Evolutionary conservation across 2,797 vertebrate genomes (phyloP).

Genomic region (Graptemys geographica): DNA sequence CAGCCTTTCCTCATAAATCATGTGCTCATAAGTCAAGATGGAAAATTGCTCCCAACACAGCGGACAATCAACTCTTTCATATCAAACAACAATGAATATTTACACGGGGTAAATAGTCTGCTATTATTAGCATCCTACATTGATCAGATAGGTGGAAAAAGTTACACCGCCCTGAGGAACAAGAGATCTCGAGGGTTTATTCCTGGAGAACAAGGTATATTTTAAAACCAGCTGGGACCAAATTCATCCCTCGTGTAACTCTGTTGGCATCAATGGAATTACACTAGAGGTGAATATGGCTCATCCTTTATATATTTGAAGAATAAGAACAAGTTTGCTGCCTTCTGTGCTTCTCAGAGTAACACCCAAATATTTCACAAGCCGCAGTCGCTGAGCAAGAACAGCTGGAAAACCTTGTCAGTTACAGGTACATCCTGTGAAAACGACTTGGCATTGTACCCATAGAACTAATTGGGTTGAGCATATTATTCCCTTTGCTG

Average conservation of each 20-base stretch:
- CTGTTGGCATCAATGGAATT: background rate
- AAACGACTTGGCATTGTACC: rapidly evolving
- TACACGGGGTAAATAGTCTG: background rate
- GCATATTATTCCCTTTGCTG: background rate
- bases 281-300: background rate
- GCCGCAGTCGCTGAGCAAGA: background rate
- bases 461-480: background rate
- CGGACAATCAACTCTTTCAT: background rate
- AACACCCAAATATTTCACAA: background rate
- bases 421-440: rapidly evolving
- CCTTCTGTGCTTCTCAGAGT: background rate
- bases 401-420: background rate
- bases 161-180: slow-evolving; percentile 1
- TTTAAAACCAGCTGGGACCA: background rate
- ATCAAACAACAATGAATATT: background rate
- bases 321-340: background rate
- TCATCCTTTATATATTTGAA: background rate
- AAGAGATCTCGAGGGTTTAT: background rate
- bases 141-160: background rate
- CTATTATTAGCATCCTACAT: background rate
- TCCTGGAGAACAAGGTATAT: slow-evolving; percentile 9
- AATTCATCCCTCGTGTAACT: background rate
- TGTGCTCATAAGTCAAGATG: too few relatives aligned
- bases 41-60: background rate
- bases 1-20: too few relatives aligned